Evolutionary conservation across 2,797 vertebrate genomes (phyloP).

Genomic region (Erithacus rubecula): DNA sequence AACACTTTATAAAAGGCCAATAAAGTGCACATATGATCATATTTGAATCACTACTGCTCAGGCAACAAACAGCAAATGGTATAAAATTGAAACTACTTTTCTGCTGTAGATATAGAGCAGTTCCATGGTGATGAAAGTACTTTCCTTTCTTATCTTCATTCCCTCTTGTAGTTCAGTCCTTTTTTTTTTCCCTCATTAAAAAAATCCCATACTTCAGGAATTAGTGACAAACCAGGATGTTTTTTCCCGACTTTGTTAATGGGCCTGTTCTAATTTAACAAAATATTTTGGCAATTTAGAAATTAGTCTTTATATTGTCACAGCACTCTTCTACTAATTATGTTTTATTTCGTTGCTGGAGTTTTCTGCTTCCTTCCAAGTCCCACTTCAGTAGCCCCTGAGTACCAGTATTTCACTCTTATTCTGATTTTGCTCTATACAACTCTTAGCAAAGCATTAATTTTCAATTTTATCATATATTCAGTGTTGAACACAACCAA

Average conservation of each 20-base stretch:
- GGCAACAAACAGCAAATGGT: neutral
- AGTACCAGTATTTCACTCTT: neutral
- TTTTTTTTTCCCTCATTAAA: neutral
- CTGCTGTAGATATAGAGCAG: neutral
- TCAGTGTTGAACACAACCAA: neutral
- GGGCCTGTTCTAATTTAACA: conserved; percentile 37
- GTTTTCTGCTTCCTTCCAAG: neutral
- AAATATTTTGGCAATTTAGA: conserved; percentile 61
- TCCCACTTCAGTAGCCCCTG: conserved; percentile 10
- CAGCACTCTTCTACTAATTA: neutral
- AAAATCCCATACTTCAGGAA: neutral
- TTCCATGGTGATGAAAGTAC: neutral
- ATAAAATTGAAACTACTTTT: neutral
- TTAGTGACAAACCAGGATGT: conserved; percentile 31
- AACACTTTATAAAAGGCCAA: neutral
- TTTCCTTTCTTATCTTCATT: neutral
- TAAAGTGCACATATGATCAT: neutral
- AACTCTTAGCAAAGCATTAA: neutral
- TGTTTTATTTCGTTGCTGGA: neutral
- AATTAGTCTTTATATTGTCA: conserved; percentile 33
- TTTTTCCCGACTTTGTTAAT: neutral
- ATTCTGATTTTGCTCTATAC: neutral
- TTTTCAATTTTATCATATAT: neutral
- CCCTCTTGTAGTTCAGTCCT: neutral
- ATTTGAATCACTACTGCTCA: neutral